Evolutionary conservation across 2,113 vertebrate genomes (phyloP), one percentile per base, ranked within the genome.

Genomic region (Periophthalmodon schlosseri): DNA sequence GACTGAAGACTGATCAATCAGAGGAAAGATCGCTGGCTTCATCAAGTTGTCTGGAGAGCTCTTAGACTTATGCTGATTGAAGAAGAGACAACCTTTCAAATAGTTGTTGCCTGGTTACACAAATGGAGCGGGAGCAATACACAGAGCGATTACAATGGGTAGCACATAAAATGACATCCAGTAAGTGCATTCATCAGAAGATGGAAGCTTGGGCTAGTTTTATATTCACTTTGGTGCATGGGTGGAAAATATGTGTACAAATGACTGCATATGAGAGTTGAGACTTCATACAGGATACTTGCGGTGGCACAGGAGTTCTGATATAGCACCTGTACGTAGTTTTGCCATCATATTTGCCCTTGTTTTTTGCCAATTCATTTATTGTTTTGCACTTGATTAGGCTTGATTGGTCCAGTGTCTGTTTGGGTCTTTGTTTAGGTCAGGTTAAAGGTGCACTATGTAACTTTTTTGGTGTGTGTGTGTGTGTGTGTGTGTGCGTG

Each of bases 11-110:
- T 78, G 81, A 88, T 86, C 83, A 87, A 83, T 88, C 85, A 83
- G 81, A 23, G 84, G 83, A 79, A 84, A 84, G 81, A 90, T 90
- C 86, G 81, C 80, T 86, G 81, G 80, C 84, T 83, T 82, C 68
- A 81, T 85, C 78, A 83, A 91, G 88, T 89, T 92, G 89, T 89
- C 84, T 86, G 81, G 86, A 89, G 86, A 81, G 86, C 85, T 90
- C 89, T 88, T 83, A 88, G 90, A 93, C 87, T 92, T 93, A 83
- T 88, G 81, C 81, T 91, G 93, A 93, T 92, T 91, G 87, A 65
- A 76, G 76, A 88, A 89, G 85, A 91, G 89, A 86, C 80, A 83
- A 78, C 85, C 91, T 87, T 93, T 92, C 79, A 92, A 84, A 91
- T 84, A 72, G 87, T 78, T 21, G 91, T 94, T 94, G 92, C 92